phyloP scores from a whole-genome alignment of 2,888 invertebrate genomes.

The Dryobota labecula region DNA sequence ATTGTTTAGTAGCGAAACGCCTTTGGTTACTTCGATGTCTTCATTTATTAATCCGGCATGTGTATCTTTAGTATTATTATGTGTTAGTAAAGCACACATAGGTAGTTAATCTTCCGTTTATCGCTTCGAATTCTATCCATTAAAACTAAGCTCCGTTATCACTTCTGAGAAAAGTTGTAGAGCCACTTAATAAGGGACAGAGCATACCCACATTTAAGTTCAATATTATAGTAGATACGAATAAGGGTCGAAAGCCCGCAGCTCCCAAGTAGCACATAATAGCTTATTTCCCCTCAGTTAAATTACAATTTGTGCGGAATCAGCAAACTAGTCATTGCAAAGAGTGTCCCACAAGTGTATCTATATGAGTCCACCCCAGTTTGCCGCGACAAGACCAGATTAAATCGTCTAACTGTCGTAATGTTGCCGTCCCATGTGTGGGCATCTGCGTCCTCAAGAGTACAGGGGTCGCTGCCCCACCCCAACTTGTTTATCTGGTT shows the following conservation, averaged over 20 bases:
- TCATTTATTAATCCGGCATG: slow-evolving; percentile 1
- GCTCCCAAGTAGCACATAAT: slow-evolving; percentile 38
- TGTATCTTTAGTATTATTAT: slow-evolving; percentile 8
- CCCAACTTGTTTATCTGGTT: slow-evolving; percentile 85
- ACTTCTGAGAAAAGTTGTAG: slow-evolving; percentile 18
- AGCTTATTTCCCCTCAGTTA: slow-evolving; percentile 48
- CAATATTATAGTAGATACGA: slow-evolving; percentile 18
- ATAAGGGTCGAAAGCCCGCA: slow-evolving; percentile 41
- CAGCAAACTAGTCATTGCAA: slow-evolving; percentile 54
- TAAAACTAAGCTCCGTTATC: slow-evolving; percentile 18
- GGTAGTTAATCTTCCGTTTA: slow-evolving; percentile 9
- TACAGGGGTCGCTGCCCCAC: slow-evolving; percentile 78
- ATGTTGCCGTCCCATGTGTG: slow-evolving; percentile 77
- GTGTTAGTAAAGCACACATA: not conserved
- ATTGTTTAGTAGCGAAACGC: slow-evolving; percentile 18
- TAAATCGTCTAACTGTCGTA: slow-evolving; percentile 75
- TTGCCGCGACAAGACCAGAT: slow-evolving; percentile 72
- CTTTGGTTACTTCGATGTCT: slow-evolving; percentile 9
- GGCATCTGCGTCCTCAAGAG: slow-evolving; percentile 84
- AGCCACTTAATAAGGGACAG: slow-evolving; percentile 11
- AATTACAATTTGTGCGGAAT: slow-evolving; percentile 52
- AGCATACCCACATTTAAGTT: slow-evolving; percentile 25
- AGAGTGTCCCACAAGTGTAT: slow-evolving; percentile 58
- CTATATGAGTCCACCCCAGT: slow-evolving; percentile 64
- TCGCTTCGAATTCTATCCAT: slow-evolving; percentile 5